These are phyloP conservation scores for Zygothrica quintamaculata DNA, from an alignment of 2,888 invertebrate genomes.

Conservation along the genomic window DNA sequence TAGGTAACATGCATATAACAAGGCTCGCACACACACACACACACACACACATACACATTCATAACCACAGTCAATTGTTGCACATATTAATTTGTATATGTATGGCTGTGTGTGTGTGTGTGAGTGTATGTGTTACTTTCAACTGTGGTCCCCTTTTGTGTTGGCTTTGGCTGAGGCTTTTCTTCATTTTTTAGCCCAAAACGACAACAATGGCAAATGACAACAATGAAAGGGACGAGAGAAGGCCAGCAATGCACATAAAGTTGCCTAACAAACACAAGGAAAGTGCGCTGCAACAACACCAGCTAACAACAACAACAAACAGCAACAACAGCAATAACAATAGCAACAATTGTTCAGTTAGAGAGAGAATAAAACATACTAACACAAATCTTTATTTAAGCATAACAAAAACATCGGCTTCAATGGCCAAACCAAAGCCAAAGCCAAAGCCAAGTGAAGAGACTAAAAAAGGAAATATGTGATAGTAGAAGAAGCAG, in stretches of 20 bases:
- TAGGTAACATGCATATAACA: conserved; percentile 74
- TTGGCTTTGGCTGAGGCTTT: conserved; percentile 40
- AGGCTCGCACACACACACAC: conserved; percentile 28
- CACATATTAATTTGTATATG: conserved; percentile 72
- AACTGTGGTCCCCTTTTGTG: conserved; percentile 53
- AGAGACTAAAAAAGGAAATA: conserved; percentile 15
- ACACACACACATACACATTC: conserved; percentile 4
- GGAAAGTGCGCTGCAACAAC: conserved; percentile 52
- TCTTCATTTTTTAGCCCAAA: conserved; percentile 46
- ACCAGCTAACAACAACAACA: conserved; percentile 23
- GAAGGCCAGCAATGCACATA: conserved; percentile 72
- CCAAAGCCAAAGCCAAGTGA: conserved; percentile 23
- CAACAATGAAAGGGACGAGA: conserved; percentile 60
- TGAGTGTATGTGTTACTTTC: conserved; percentile 28
- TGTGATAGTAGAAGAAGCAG: conserved; percentile 1
- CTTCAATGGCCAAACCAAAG: conserved; percentile 16
- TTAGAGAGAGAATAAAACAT: conserved; percentile 45
- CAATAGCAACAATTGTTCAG: conserved; percentile 24
- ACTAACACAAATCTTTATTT: conserved; percentile 80
- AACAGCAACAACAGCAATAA: conserved; percentile 22
- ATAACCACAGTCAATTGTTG: conserved; percentile 59
- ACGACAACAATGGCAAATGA: conserved; percentile 70
- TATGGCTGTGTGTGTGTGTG: conserved; percentile 49
- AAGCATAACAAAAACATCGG: conserved; percentile 69
- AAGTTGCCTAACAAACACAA: conserved; percentile 68